Evolutionary conservation across 2,888 invertebrate genomes (phyloP), one percentile per base, ranked within the genome.

Genomic region (Lasioglossum vierecki): DNA sequence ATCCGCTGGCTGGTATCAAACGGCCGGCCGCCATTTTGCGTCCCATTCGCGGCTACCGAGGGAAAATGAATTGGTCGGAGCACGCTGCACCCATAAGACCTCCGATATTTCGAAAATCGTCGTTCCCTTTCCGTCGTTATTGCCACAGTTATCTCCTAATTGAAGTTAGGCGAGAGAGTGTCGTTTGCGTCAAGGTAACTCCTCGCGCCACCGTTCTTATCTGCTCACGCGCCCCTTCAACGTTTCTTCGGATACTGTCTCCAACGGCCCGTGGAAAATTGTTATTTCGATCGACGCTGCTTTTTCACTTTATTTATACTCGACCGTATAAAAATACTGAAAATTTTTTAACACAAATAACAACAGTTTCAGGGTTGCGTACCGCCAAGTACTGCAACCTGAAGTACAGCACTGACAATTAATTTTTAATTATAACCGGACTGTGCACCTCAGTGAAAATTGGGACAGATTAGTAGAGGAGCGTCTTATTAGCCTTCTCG

Each of bases 1-100:
- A 83, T 76, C 53, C 75, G 35, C 63, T 15, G 26, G 35, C 63
- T 71, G 74, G 44, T 63, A 41, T 30, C 71, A 63, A 84, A 75
- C 63, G 35, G 11, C 15, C 35, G n/a, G 0, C 57, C 44, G 26
- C 22, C 53, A 63, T 53, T 81, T 73, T 66, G 72, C 71, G 60
- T 60, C 30, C 15, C 53, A 60, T 35, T 39, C 49, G 49, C 57
- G 70, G 26, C 22, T n/a, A 15, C 18, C 44, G 66, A n/a, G n/a
- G 41, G 70, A 70, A 39, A 39, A 46, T 26, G 41, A 60, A 75
- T 75, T 41, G 60, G 57, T 75, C n/a, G 26, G 39, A 26, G n/a
- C 30, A 39, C 57, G 49, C n/a, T 44, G 44, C 53, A 2, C 35
- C 22, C 35, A 0, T 53, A 49, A 73, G 18, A 53, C 15, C 35